Base-by-base conservation (phyloP, 2,888 invertebrate species). In the Zygothrica quintamaculata region DNA sequence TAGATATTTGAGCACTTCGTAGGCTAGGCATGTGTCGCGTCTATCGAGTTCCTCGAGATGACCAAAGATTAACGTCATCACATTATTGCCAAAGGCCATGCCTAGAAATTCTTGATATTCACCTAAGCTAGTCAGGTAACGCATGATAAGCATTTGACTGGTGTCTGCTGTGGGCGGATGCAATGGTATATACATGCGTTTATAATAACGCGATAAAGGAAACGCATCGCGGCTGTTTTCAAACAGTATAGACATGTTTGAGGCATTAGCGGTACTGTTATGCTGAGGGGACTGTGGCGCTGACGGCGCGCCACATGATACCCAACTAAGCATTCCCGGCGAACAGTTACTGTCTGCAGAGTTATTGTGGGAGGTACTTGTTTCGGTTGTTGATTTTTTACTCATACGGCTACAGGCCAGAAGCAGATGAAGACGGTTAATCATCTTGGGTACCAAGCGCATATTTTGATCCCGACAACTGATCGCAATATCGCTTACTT, bases 91-190 rank as follows among this genome's bases (percentile, higher is more conserved):
- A 91, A 98, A 98, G 39, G 98, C 96, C 90, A 97, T 96, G 46
- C 96, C 95, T 16, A 99, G 93, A 90, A 98, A 96, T 94, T 98
- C 99, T 90, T 99, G 99, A 90, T 99, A 99, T 89, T 99, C 99
- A 9, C 98, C 99, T 94, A 99, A 96, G 0, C 99, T 97, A 2
- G 97, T 96, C n/a, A 99, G 93, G 90, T 98, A 99, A 77, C 97
- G 93, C 22, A 99, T 92, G 84, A 99, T 98, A 1, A 99, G 93
- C 92, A 99, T 95, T 90, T 99, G 98, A 89, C 96, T 95, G 25
- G 98, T 98, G 0, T 96, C 96, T 50, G 95, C 92, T 0, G 96
- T 97, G 1, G 97, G 94, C 5, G 99, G 99, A 90, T 96, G 95
- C 77, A 99, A 95, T 88, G 97, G 96, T 74, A 98, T 96, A 37